phyloP scores from a whole-genome alignment of 1,140 invertebrate species.

The Oreohelix idahoensis region DNA sequence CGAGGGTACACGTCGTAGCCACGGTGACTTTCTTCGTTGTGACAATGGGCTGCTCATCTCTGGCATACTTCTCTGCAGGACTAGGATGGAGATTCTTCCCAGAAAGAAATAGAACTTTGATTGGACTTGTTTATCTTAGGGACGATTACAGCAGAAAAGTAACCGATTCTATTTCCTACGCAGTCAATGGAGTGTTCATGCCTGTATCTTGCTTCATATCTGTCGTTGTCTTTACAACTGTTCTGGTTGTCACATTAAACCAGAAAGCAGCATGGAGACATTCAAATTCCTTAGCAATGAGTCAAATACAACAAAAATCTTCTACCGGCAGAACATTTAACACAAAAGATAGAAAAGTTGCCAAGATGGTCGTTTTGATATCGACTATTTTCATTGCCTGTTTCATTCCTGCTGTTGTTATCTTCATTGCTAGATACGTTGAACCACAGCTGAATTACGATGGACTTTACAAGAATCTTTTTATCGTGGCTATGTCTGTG shows the following conservation, averaged over 20 bases:
- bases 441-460: neutral
- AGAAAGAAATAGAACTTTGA: neutral
- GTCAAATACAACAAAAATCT: neutral
- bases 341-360: slow-evolving; percentile 12
- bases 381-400: slow-evolving; percentile 5
- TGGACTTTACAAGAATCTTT: neutral
- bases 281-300: neutral
- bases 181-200: neutral
- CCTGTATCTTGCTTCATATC: neutral
- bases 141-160: neutral
- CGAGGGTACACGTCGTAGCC: neutral
- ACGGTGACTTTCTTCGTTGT: neutral
- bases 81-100: slow-evolving; percentile 18
- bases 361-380: neutral
- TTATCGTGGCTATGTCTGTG: neutral
- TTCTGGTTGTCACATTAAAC: slow-evolving; percentile 8
- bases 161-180: neutral
- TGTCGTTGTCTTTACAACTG: neutral
- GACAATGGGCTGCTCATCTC: neutral
- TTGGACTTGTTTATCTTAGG: slow-evolving; percentile 13
- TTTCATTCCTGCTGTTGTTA: neutral
- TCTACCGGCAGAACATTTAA: neutral
- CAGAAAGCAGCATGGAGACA: neutral
- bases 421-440: neutral
- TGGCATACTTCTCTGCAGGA: neutral